These are phyloP conservation scores for Brachypteracias leptosomus DNA, from an alignment of 2,113 vertebrate genomes.

Conservation along the genomic window DNA sequence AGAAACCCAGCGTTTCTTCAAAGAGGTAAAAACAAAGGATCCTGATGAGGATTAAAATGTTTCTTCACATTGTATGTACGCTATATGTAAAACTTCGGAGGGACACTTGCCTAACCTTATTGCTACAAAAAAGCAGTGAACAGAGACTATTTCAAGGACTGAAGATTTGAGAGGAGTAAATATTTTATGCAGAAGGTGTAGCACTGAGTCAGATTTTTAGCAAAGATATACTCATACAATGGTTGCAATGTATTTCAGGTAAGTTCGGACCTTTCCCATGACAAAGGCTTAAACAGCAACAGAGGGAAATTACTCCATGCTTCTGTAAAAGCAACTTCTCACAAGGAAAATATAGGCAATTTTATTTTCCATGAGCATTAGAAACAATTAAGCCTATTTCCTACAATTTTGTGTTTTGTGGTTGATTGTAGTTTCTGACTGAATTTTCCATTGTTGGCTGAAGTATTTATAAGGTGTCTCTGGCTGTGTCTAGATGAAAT, in stretches of 20 bases:
- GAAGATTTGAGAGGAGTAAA: neutral
- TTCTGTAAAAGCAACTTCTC: neutral
- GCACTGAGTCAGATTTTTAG: neutral
- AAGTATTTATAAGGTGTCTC: neutral
- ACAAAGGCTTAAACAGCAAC: neutral
- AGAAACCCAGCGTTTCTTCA: neutral
- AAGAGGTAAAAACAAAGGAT: neutral
- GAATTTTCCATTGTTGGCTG: neutral
- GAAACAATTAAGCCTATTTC: neutral
- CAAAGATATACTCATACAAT: neutral
- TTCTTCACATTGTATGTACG: neutral
- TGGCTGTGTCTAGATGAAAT: neutral
- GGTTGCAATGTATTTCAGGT: neutral
- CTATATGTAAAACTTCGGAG: neutral
- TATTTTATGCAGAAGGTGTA: neutral
- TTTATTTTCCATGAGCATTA: neutral
- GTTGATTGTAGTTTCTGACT: neutral
- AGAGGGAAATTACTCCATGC: neutral
- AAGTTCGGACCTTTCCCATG: neutral
- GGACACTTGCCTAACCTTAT: neutral
- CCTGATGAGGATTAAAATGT: neutral
- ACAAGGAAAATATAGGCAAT: neutral
- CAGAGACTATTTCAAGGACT: neutral
- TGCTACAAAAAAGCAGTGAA: neutral
- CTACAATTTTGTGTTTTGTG: neutral